Base-by-base conservation (phyloP, 2,888 invertebrate species). In the Pogonocherus hispidulus region DNA sequence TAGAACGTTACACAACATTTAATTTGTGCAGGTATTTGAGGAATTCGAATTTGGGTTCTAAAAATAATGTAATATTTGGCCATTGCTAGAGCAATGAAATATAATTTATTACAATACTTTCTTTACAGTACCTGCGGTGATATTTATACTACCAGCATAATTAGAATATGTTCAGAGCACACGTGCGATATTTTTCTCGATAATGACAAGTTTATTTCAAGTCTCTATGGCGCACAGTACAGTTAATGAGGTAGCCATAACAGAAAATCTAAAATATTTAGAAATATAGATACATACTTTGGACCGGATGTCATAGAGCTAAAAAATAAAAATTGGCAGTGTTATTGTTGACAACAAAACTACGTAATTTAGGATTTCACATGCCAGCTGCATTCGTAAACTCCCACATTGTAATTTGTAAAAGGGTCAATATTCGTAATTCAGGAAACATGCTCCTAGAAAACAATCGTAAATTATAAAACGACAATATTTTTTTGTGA, bases 41-140 rank as follows among this genome's bases (percentile, higher is more conserved):
- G 27, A 63, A 63, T 37, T 27, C 44, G 23, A 23, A 52, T 54
- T n/a, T 20, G 6, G 20, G 0, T 55, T 63, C 63, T 63, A 37
- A 63, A 63, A 44, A 55, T 63, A 63, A 19, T 46, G 16, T 49
- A 23, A 46, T 47, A 44, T 63, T 55, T 63, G 55, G 47, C 55
- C 44, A 27, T 22, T 32, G 55, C 44, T 47, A 32, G n/a, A n/a
- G n/a, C 54, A 55, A 47, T 20, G 22, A 41, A 55, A 63, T 63
- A 46, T 55, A 20, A 63, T 55, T 55, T 55, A 55, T 54, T 47
- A 63, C 23, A 55, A 32, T 19, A 23, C 19, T 63, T 47, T 63
- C 19, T 49, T 27, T 27, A 51, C 47, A 23, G 23, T 23, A 32
- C 32, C 32, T 37, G 14, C 20, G 18, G 20, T 55, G 8, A 14